Evolutionary conservation across 2,797 vertebrate genomes (phyloP).

Genomic region (Myotis pilosus): DNA sequence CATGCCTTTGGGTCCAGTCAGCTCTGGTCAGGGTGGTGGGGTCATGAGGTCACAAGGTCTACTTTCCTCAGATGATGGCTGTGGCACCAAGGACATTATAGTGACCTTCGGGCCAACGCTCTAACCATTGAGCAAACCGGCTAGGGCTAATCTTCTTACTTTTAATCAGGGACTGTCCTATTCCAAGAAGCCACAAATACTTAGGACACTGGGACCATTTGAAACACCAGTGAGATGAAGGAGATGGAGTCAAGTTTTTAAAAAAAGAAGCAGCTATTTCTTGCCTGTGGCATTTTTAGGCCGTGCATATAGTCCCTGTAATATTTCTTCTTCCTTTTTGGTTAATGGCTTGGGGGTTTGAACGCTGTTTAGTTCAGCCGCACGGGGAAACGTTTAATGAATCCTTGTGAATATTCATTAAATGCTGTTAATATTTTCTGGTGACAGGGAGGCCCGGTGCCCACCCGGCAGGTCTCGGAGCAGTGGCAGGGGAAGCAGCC

Average conservation of each 20-base stretch:
- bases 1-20: accelerated
- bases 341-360: slow-evolving; percentile 78
- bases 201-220: background rate
- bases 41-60: background rate
- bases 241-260: background rate
- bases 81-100: background rate
- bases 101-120: background rate
- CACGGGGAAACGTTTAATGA: slow-evolving; percentile 80
- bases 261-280: slow-evolving; percentile 54
- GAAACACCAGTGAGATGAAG: slow-evolving; percentile 17
- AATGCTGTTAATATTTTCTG: slow-evolving; percentile 82
- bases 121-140: background rate
- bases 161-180: background rate
- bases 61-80: background rate
- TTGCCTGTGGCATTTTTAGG: slow-evolving; percentile 73
- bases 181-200: background rate
- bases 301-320: slow-evolving; percentile 59
- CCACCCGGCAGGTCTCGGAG: slow-evolving; percentile 57
- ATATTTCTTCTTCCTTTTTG: slow-evolving; percentile 53
- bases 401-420: slow-evolving; percentile 84
- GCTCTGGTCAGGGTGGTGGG: background rate
- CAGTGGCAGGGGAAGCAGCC: background rate
- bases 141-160: too few relatives aligned
- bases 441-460: slow-evolving; percentile 73
- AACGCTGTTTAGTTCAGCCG: slow-evolving; percentile 77